Evolutionary conservation across 2,888 invertebrate species (phyloP), one percentile per base, ranked within the genome.

Genomic region (Glaucopsyche alexis): DNA sequence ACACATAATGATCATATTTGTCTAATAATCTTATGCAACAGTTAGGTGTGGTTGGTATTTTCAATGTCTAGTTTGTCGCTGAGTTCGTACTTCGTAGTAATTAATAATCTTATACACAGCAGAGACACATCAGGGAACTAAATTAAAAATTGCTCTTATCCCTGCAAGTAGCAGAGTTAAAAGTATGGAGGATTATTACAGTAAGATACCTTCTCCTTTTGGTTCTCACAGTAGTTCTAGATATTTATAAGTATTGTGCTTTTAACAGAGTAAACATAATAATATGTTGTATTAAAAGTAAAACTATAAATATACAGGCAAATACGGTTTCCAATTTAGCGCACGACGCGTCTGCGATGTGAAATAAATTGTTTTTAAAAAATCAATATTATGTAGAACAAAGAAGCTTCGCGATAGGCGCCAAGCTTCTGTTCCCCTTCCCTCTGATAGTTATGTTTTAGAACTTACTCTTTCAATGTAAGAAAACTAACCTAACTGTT

Each of bases 51-150:
- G 66, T 42, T 60, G 2, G 9, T 19, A 60, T 60, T 19, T 73
- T 72, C 72, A 75, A 80, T 77, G 80, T 81, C 29, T 38, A 47
- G 29, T 19, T 5, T 7, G 19, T 19, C 19, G 19, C 19, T 1
- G 8, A 19, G 8, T 42, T 55, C 11, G 9, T 19, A 19, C 1
- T 42, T 55, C 11, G 9, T 19, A 55, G 55, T 19, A 11, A 16
- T 19, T 19, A 55, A 16, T 19, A 11, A 16, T 19, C 5, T 19
- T 8, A 19, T 19, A 19, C 55, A 11, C 55, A 19, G 19, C 9
- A 55, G 19, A 11, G 55, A 11, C 11, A 52, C 50, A 9, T 2
- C 55, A 55, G 19, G 19, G 11, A 16, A 19, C 19, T 19, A 19
- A 55, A 11, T 16, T 55, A 19, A 42, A 42, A 7, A 4, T 42